Evolutionary conservation across 2,888 invertebrate genomes (phyloP), one percentile per base, ranked within the genome.

Genomic region (Eulithis prunata): DNA sequence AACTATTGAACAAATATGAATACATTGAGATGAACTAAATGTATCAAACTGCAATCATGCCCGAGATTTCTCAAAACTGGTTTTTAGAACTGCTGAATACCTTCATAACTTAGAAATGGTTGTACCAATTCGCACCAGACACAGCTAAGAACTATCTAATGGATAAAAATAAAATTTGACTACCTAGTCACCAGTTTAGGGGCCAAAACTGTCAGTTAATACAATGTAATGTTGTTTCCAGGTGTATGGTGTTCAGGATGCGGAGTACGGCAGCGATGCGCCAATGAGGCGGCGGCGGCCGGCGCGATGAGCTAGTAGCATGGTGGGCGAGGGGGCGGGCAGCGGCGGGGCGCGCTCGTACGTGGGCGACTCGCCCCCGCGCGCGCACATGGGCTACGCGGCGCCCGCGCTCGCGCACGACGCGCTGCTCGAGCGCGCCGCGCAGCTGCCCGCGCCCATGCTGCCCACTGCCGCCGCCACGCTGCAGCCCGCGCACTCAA

Each of bases 401-500:
- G 88, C 91, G 89, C 91, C 94, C 93, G 87, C 90, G 89, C 89
- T 94, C 86, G 93, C 94, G 86, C 91, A 90, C 73, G 94, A 94
- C 84, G 94, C 94, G 90, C 93, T 93, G 83, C 94, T 94, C 85
- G 94, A 94, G 80, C 90, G 94, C 73, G 88, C 84, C 75, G 86
- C 80, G 83, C 87, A 90, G 57, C 66, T 62, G 55, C 71, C 71
- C 13, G 78, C 79, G 83, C 87, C 90, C 60, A 77, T 70, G 62
- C 66, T 63, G 58, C 70, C 76, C 69, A 68, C 69, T 72, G 73
- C 78, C 74, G 73, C 78, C 74, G 85, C 82, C 64, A 94, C 94
- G 84, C 91, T 95, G 82, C 96, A 96, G 92, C 95, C 95, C 90
- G 95, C 95, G 90, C 96, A 96, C 94, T 95, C 95, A 90, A 94